phyloP scores from a whole-genome alignment of 2,797 vertebrate species.

The Gymnoscopelus microlampas region DNA sequence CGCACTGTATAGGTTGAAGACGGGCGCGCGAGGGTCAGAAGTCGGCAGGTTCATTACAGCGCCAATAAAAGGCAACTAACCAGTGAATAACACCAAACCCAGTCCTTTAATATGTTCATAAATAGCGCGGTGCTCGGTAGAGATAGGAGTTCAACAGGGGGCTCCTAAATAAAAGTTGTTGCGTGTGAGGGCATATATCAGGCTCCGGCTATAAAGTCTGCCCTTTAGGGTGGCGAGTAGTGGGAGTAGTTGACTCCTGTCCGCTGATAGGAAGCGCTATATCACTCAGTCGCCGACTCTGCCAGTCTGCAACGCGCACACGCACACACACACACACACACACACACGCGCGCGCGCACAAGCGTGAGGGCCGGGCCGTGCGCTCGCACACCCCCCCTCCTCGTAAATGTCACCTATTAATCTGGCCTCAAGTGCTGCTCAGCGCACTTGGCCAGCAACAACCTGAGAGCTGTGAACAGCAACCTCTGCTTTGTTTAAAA shows the following conservation, averaged over 20 bases:
- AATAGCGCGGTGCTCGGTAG: slow-evolving; percentile 63
- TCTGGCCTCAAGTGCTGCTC: slow-evolving; percentile 79
- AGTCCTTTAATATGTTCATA: slow-evolving; percentile 80
- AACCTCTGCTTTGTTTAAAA: slow-evolving; percentile 23
- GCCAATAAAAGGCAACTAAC: slow-evolving; percentile 73
- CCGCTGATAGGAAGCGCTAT: slow-evolving; percentile 78
- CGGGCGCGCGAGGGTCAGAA: background rate
- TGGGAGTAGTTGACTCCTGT: slow-evolving; percentile 84
- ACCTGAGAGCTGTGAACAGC: slow-evolving; percentile 43
- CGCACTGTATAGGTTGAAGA: no score
- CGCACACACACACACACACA: background rate
- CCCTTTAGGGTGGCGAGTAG: slow-evolving; percentile 80
- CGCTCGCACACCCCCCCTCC: slow-evolving; percentile 43
- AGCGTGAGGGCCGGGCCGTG: slow-evolving; percentile 1
- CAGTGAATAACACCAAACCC: slow-evolving; percentile 71
- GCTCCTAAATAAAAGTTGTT: slow-evolving; percentile 81
- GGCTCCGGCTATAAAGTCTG: slow-evolving; percentile 78
- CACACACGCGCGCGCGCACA: slow-evolving; percentile 39
- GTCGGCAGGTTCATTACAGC: slow-evolving; percentile 55
- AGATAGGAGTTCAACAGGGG: slow-evolving; percentile 64
- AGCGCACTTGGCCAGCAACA: slow-evolving; percentile 66
- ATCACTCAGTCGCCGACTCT: slow-evolving; percentile 78
- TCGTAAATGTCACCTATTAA: slow-evolving; percentile 85
- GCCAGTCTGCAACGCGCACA: slow-evolving; percentile 61
- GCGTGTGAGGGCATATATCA: slow-evolving; percentile 77